Conservation (phyloP, 1,140 invertebrate genomes). For the Anastatus disparis region DNA sequence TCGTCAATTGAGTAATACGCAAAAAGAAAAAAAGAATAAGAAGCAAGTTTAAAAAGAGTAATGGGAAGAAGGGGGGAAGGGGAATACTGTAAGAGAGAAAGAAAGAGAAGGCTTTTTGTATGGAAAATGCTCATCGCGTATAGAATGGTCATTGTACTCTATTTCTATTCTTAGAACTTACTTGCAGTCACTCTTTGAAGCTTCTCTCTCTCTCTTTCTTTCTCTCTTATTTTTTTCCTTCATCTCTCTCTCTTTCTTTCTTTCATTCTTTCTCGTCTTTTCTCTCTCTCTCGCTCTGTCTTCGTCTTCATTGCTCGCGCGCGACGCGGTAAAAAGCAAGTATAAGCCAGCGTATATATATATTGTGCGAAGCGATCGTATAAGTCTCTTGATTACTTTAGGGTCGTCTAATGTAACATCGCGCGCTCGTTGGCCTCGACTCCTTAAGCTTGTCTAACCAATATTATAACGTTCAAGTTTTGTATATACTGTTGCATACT, state of each 20-base stretch:
- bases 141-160: slow-evolving; percentile 45
- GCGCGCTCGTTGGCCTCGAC: too few relatives aligned
- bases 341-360: too few relatives aligned
- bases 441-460: too few relatives aligned
- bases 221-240: neutral
- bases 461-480: too few relatives aligned
- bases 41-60: too few relatives aligned
- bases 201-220: neutral
- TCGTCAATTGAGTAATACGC: too few relatives aligned
- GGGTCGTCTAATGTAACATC: slow-evolving; percentile 35
- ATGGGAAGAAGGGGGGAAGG: too few relatives aligned
- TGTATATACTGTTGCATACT: too few relatives aligned
- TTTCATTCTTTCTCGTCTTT: neutral
- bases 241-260: neutral
- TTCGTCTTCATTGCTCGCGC: too few relatives aligned
- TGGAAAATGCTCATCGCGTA: slow-evolving; percentile 29
- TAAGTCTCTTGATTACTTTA: slow-evolving; percentile 43
- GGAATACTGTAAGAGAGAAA: too few relatives aligned
- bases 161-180: slow-evolving; percentile 46
- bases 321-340: too few relatives aligned
- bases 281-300: neutral
- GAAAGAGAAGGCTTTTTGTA: slow-evolving; percentile 23
- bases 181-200: slow-evolving; percentile 36
- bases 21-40: too few relatives aligned
- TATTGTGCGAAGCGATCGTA: slow-evolving; percentile 25